Evolutionary conservation across 2,888 invertebrate genomes (phyloP), one percentile per base, ranked within the genome.

Genomic region (Trissolcus brochymenae): DNA sequence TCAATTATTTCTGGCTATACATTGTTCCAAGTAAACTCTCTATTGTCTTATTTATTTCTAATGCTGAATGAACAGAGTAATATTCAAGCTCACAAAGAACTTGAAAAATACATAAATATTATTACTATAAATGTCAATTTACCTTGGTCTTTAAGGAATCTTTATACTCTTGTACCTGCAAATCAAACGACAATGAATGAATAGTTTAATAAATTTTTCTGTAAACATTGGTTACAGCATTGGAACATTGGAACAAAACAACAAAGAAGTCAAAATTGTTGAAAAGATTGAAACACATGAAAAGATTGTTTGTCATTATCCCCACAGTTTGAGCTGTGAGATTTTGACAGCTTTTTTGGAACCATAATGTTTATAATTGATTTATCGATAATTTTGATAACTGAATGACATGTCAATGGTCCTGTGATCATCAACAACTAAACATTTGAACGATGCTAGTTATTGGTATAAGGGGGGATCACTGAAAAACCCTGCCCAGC

Each of bases 111-210:
- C n/a, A n/a, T n/a, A n/a, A n/a, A n/a, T n/a, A n/a, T n/a, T n/a
- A n/a, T n/a, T n/a, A n/a, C 29, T n/a, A 29, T 29, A 29, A 7
- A 11, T 35, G 7, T 35, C 9, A 11, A 57, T 19, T 80, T 87
- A 91, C 92, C 91, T 96, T 95, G 81, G 92, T 92, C 90, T 96
- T 96, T 78, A 96, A 91, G 76, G 94, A 93, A 86, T 96, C 96
- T 91, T 96, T 97, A 90, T 96, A 97, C 84, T 96, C 95, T 90
- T 95, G 94, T 82, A 96, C 96, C 96, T 96, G 90, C 79, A 91
- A 90, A 88, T 82, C 60, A 82, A 83, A 79, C 73, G 80, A 79
- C 49, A 75, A 59, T 49, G 55, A 57, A 64, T 54, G 56, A n/a
- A 54, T 21, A 21, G 35, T 68, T 29, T 57, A 55, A 64, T 55